Conservation (phyloP, 2,113 vertebrate species). For the Tychaedon coryphoeus region DNA sequence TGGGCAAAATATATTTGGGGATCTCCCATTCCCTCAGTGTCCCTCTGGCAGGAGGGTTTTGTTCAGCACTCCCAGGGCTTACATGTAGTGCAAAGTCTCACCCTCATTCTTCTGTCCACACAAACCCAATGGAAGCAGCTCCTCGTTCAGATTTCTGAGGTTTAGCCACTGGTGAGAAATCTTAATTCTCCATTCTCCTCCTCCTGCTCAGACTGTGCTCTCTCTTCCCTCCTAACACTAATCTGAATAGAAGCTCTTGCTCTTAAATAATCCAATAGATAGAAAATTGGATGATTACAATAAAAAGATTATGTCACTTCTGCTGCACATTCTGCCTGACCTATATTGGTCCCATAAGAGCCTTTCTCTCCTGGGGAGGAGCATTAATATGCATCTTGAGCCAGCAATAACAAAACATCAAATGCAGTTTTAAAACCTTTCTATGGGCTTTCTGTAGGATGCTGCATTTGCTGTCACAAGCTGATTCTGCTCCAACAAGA, state of each 20-base stretch:
- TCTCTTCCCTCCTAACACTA: not conserved
- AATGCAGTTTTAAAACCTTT: not conserved
- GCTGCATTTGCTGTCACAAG: slow-evolving; percentile 26
- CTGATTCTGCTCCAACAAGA: not conserved
- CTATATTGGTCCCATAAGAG: not conserved
- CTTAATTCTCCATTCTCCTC: not conserved
- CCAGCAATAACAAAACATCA: slow-evolving; percentile 5
- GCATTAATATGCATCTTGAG: not conserved
- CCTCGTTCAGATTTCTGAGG: not conserved
- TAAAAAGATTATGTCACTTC: not conserved
- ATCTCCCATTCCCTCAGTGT: not conserved
- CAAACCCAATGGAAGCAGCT: not conserved
- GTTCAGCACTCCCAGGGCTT: not conserved
- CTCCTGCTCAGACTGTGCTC: not conserved
- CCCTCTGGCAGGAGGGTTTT: not conserved
- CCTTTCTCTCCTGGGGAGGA: not conserved
- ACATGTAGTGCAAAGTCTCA: not conserved
- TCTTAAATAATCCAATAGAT: not conserved
- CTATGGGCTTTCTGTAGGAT: slow-evolving; percentile 1
- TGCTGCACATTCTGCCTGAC: slow-evolving; percentile 5
- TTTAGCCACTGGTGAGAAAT: not conserved
- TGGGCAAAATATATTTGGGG: not conserved
- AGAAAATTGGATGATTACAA: not conserved
- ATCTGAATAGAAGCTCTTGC: not conserved
- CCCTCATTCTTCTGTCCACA: not conserved